Conservation (phyloP, 1,140 invertebrate species). For the Planococcus citri region DNA sequence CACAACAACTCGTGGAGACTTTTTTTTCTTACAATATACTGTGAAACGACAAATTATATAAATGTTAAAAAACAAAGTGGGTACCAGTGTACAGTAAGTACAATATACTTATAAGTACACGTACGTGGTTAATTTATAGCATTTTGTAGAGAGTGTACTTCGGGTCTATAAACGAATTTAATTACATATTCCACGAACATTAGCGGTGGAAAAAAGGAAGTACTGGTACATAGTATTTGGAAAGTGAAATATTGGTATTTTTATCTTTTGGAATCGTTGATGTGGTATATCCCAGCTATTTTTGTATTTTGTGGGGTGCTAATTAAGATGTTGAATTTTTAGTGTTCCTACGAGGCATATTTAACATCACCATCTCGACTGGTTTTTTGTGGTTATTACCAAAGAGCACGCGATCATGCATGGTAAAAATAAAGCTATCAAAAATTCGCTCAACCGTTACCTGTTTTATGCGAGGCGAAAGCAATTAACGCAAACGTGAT, state of each 20-base stretch:
- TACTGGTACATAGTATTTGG: not conserved
- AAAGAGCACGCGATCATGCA: slow-evolving; percentile 1
- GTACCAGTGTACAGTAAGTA: too few relatives aligned
- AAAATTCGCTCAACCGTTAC: not conserved
- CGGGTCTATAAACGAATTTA: not conserved
- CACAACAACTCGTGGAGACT: too few relatives aligned
- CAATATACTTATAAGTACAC: too few relatives aligned
- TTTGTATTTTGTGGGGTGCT: slow-evolving; percentile 6
- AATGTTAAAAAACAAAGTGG: too few relatives aligned
- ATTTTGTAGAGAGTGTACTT: not conserved
- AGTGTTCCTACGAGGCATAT: not conserved
- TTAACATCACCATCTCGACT: not conserved
- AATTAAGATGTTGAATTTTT: slow-evolving; percentile 8
- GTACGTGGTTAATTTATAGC: too few relatives aligned
- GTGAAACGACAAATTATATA: too few relatives aligned
- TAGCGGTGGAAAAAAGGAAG: not conserved
- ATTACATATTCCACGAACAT: not conserved
- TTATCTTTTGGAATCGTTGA: not conserved
- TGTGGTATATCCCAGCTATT: too few relatives aligned
- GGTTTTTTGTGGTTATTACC: slow-evolving; percentile 2
- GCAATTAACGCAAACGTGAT: slow-evolving; percentile 6
- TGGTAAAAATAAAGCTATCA: slow-evolving; percentile 7
- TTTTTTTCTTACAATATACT: too few relatives aligned
- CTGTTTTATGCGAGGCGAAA: not conserved
- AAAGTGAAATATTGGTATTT: not conserved